Base-by-base conservation (phyloP, 1,140 invertebrate genomes). In the Antheraea pernyi region DNA sequence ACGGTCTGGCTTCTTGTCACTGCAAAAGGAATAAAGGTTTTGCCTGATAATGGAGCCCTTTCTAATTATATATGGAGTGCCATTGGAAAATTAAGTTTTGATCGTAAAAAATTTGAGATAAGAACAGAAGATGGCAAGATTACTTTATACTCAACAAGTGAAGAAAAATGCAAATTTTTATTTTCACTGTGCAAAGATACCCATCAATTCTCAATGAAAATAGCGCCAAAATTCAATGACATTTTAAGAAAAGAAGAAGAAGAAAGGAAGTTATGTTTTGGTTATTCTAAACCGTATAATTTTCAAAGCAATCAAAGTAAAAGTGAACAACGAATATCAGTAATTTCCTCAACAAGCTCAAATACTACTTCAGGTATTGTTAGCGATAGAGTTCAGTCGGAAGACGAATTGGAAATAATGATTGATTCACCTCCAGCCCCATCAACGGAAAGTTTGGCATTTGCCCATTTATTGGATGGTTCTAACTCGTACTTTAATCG, bases 61-160 rank as follows among this genome's bases (percentile, higher is more conserved):
- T 94, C 95, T n/a, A 85, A 82, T 75, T 98, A 98, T 85, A 94
- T 97, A 39, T 99, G 98, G 98, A 97, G 97, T 81, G 97, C 97
- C 79, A 99, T 99, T 69, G 97, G 96, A 62, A 98, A 98, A 92
- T 93, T 99, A 9, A 97, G 97, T 85, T 99, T 98, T 91, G 98
- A 99, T 95, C 96, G 98, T 83, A 98, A 98, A 92, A 99, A 99
- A 89, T 99, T 99, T 93, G 98, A 99, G 93, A 98, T 99, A 76
- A 95, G 97, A 60, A 97, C 97, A 4, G 95, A 96, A 37, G 97
- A 97, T 79, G 96, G 96, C 74, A 98, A 98, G 84, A 95, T 98
- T 72, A 97, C 97, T 0, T 95, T 98, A 67, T 99, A 98, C 87
- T 97, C 97, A 16, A 95, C 95, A 19, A 97, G 95, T 82, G 98